A percentile compares a stretch with the other conserved stretches of the same genome.
These are phyloP conservation scores for Thomomys bottae DNA, from an alignment of 2,113 vertebrate genomes.

Conservation along the genomic window DNA sequence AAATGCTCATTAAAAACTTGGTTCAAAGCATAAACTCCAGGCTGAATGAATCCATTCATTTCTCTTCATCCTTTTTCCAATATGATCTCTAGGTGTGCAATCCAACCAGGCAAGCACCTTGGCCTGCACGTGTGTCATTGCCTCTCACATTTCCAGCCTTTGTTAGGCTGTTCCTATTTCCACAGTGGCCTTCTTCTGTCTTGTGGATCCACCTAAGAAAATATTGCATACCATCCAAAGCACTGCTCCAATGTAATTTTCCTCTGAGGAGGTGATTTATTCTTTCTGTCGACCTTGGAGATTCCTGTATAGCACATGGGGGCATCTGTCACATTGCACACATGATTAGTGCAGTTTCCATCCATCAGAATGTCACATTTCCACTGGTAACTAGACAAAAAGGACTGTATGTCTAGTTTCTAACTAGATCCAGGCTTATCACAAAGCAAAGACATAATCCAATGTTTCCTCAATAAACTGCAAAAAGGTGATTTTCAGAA, in stretches of 20 bases:
- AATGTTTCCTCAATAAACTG: background rate
- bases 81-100: background rate
- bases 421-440: background rate
- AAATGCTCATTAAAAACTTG: background rate
- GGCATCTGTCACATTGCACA: background rate
- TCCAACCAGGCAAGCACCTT: background rate
- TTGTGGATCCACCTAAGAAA: conserved; percentile 4
- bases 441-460: background rate
- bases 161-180: background rate
- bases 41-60: background rate
- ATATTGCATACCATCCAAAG: background rate
- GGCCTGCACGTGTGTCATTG: background rate
- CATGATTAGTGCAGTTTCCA: background rate
- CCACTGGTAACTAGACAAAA: background rate
- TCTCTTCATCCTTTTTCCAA: background rate
- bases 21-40: background rate
- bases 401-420: background rate
- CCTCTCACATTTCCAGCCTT: background rate
- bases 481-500: background rate
- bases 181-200: background rate
- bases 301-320: background rate
- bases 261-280: background rate
- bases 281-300: background rate
- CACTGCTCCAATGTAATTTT: background rate
- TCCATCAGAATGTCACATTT: background rate